phyloP scores from a whole-genome alignment of 2,797 vertebrate species.

The Sebastes aleutianus region DNA sequence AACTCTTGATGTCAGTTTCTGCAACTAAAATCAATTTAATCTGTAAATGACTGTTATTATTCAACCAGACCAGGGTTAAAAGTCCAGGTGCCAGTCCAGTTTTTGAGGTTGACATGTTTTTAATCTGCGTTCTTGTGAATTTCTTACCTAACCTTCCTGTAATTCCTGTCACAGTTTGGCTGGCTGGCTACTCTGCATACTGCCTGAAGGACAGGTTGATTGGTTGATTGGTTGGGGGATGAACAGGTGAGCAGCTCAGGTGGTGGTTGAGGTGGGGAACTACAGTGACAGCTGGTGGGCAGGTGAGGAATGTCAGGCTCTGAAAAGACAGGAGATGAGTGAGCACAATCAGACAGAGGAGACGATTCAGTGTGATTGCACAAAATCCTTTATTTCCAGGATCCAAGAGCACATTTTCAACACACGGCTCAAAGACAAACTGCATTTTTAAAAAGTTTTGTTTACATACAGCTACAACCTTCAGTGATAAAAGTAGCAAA shows the following conservation, averaged over 20 bases:
- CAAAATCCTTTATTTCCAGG: slow-evolving; percentile 78
- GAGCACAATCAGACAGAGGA: background rate
- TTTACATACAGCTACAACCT: slow-evolving; percentile 46
- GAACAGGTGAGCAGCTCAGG: background rate
- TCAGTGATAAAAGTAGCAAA: slow-evolving; percentile 67
- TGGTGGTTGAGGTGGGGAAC: background rate
- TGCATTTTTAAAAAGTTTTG: slow-evolving; percentile 36
- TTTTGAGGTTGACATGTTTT: background rate
- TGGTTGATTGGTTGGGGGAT: background rate
- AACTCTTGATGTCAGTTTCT: no score
- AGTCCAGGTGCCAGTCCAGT: background rate
- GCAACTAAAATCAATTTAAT: background rate
- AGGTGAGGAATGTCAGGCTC: slow-evolving; percentile 4
- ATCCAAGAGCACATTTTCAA: slow-evolving; percentile 65
- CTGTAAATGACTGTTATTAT: background rate
- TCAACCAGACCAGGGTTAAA: background rate
- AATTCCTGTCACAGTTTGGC: background rate
- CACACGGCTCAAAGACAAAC: slow-evolving; percentile 66
- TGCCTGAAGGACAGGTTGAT: background rate
- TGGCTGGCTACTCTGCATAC: slow-evolving; percentile 11
- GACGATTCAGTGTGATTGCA: slow-evolving; percentile 65
- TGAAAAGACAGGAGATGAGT: slow-evolving; percentile 14
- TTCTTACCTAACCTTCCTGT: slow-evolving; percentile 30
- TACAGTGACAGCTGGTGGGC: background rate
- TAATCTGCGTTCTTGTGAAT: background rate